phyloP scores from a whole-genome alignment of 2,888 invertebrate genomes.

The Balanococcus diminutus region DNA sequence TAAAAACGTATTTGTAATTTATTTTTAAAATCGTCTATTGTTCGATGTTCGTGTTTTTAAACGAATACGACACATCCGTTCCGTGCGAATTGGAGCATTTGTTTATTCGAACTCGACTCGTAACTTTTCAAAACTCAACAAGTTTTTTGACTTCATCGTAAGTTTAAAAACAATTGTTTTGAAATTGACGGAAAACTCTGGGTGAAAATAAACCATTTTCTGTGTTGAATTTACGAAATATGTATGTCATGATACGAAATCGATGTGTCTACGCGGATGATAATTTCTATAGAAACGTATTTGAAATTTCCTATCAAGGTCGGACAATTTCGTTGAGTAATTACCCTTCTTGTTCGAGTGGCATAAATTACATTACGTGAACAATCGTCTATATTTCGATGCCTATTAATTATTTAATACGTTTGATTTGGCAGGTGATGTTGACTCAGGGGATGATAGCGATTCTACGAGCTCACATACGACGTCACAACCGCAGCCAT shows the following conservation, averaged over 20 bases:
- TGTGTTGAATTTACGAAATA: neutral
- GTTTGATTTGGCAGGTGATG: slow-evolving; percentile 68
- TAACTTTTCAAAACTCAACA: neutral
- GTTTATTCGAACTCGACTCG: neutral
- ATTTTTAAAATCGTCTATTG: neutral
- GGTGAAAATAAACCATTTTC: neutral
- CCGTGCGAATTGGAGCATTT: neutral
- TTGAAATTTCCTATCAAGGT: neutral
- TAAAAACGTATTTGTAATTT: neutral
- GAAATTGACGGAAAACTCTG: neutral
- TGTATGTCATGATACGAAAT: neutral
- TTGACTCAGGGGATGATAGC: slow-evolving; percentile 80
- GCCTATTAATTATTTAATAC: slow-evolving; percentile 15
- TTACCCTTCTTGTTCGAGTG: neutral
- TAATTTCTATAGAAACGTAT: neutral
- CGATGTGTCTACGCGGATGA: neutral
- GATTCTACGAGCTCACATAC: slow-evolving; percentile 65
- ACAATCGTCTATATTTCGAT: neutral
- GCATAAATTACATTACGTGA: neutral
- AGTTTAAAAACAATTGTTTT: neutral
- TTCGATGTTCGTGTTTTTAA: neutral
- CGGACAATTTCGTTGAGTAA: neutral
- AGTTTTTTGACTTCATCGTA: neutral
- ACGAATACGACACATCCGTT: neutral
- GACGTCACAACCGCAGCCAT: slow-evolving; percentile 61